A percentile compares a stretch with the other conserved stretches of the same genome.
Conservation (phyloP, 2,888 invertebrate species). For the Ophion costatus region DNA sequence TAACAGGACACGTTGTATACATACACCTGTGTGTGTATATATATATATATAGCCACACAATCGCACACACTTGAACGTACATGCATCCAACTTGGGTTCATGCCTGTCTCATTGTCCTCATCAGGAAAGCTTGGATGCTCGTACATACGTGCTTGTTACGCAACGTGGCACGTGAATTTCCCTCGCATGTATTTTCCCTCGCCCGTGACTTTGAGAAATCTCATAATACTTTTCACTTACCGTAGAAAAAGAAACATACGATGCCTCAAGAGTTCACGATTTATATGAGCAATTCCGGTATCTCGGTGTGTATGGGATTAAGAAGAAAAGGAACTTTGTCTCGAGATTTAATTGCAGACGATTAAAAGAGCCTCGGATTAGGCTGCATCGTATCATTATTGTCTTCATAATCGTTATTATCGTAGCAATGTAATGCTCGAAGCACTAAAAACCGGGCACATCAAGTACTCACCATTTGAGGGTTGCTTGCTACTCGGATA, state of each 20-base stretch:
- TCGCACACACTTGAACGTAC: too few species aligned
- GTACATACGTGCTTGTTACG: conserved; percentile 58
- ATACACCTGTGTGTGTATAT: too few species aligned
- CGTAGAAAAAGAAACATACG: conserved; percentile 40
- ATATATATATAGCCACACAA: too few species aligned
- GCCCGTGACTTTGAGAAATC: conserved; percentile 61
- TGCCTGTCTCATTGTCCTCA: conserved; percentile 61
- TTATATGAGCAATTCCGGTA: background rate
- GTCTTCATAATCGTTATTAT: conserved; percentile 36
- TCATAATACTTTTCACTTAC: conserved; percentile 55
- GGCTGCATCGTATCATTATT: conserved; percentile 3
- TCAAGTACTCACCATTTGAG: background rate
- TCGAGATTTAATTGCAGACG: conserved; percentile 25
- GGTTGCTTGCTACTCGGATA: too few species aligned
- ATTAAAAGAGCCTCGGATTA: conserved; percentile 30
- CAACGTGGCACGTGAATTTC: conserved; percentile 58
- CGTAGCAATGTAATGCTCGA: conserved; percentile 13
- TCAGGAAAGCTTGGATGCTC: conserved; percentile 25
- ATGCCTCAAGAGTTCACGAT: conserved; percentile 18
- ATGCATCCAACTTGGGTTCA: conserved; percentile 27
- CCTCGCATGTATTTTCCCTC: conserved; percentile 58
- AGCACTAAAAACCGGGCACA: too few species aligned
- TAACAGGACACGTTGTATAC: too few species aligned
- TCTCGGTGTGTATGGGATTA: background rate
- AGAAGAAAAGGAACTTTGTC: conserved; percentile 4